Conservation (phyloP, 2,888 invertebrate species). For the Dryobotodes eremita region DNA sequence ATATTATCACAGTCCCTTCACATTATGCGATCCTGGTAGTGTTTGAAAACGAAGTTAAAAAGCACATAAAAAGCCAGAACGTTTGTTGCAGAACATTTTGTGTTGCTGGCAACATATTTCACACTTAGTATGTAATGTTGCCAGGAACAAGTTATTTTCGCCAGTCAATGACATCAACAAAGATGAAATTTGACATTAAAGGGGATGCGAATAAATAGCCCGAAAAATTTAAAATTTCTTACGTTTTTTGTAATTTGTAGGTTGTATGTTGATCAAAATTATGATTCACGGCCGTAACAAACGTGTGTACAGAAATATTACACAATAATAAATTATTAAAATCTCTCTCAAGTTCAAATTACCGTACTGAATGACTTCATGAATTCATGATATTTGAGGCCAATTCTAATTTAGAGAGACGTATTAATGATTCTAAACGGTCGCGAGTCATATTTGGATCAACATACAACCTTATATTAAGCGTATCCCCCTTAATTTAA, state of each 20-base stretch:
- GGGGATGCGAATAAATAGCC: background rate
- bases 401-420: too few species aligned
- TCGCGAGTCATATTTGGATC: background rate
- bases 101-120: background rate
- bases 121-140: constrained; percentile 1
- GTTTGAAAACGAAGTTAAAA: too few species aligned
- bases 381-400: too few species aligned
- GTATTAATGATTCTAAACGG: too few species aligned
- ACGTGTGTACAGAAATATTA: background rate
- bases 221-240: background rate
- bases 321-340: too few species aligned
- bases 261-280: background rate
- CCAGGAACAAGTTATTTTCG: background rate
- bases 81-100: background rate
- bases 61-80: background rate
- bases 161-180: background rate
- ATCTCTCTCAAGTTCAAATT: too few species aligned
- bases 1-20: too few species aligned
- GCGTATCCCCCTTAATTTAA: background rate
- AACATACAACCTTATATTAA: background rate
- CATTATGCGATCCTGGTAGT: too few species aligned
- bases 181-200: background rate
- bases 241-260: too few species aligned
- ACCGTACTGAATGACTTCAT: too few species aligned
- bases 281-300: background rate